Evolutionary conservation across 2,797 vertebrate genomes (phyloP), one percentile per base, ranked within the genome.

Genomic region (Sebastiscus tertius): DNA sequence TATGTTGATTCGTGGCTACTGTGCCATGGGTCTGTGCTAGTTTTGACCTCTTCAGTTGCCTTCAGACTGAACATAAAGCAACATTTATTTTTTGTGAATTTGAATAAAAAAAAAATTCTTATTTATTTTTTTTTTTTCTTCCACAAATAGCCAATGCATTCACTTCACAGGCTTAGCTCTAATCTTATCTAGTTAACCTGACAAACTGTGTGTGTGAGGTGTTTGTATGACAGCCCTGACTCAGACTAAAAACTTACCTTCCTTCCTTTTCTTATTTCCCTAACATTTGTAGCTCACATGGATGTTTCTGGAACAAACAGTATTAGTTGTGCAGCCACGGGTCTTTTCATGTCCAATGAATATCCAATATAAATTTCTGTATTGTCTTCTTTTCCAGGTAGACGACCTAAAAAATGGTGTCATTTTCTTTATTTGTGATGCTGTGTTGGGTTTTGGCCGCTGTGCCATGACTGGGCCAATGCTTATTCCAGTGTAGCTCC

Each of bases 201-300:
- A 80, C 46, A 39, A 71, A 60, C 24, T 26, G 42, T 20, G 24
- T 71, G 33, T 69, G 55, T 26, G 5, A 42, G 8, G 46, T 49
- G 49, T 52, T 52, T 65, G 54, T 60, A 24, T 33, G 31, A 80
- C 71, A 56, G n/a, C 72, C 62, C 22, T 34, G 71, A 68, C 68
- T 54, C 29, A 27, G 64, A 62, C 54, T 54, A 2, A 33, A 36
- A 54, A 62, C 27, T 14, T 7, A 31, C 18, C 12, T 67, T 2
- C 11, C 7, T n/a, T 14, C 5, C 18, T 49, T 52, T 9, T n/a
- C 2, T 33, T 26, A 20, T 66, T 72, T 20, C 0, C 10, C 13
- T 6, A 58, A 24, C 18, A 58, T 26, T 64, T 54, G 24, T 29
- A 0, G 9, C 6, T 24, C 16, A 2, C 8, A 55, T 6, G 10